These are phyloP conservation scores for Oscheius sp. DNA, from an alignment of 2,888 invertebrate genomes.

Conservation along the genomic window DNA sequence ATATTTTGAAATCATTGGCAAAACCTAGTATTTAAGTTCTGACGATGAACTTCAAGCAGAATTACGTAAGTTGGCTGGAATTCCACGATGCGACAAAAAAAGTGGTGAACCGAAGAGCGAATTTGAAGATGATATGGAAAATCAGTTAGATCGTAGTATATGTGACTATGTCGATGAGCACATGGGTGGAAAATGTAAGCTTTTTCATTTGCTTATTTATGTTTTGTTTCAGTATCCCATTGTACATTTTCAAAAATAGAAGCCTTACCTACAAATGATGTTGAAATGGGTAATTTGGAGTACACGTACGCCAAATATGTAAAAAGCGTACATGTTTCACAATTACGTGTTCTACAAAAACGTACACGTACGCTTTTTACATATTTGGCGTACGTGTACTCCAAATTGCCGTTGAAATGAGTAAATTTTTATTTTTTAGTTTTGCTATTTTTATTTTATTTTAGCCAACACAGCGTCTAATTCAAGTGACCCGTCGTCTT, in stretches of 20 bases:
- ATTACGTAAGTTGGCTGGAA: constrained; percentile 50
- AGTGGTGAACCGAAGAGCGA: constrained; percentile 35
- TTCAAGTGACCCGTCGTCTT: no score
- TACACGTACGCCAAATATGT: no score
- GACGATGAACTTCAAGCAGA: constrained; percentile 60
- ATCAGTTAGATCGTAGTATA: constrained; percentile 53
- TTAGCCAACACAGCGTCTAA: background rate
- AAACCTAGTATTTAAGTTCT: constrained; percentile 39
- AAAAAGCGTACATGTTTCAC: no score
- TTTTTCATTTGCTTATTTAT: background rate
- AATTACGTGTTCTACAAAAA: no score
- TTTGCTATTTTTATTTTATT: background rate
- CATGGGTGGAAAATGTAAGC: constrained; percentile 32
- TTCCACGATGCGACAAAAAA: constrained; percentile 35
- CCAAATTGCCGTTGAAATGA: background rate
- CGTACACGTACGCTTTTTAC: no score
- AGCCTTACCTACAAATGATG: background rate
- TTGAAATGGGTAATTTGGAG: background rate
- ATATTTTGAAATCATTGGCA: background rate
- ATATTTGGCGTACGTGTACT: no score
- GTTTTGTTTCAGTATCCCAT: background rate
- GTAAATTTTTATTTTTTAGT: background rate
- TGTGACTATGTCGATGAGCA: constrained; percentile 45
- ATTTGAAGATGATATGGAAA: constrained; percentile 61
- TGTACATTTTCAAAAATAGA: background rate